Base-by-base conservation (phyloP, 2,797 vertebrate genomes). In the Argyrosomus regius region DNA sequence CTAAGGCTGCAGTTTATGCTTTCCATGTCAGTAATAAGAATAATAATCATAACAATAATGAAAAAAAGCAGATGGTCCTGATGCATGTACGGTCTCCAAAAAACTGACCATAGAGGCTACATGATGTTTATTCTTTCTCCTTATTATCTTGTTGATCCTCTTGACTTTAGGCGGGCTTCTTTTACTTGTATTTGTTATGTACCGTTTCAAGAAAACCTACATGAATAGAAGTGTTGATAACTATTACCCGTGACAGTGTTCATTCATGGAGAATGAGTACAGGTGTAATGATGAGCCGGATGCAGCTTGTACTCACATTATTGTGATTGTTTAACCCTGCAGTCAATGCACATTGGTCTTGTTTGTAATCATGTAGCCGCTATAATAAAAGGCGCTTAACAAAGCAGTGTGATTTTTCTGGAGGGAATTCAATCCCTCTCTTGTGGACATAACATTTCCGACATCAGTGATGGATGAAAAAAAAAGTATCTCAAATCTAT, bases 21-120 rank as follows among this genome's bases (percentile, higher is more conserved):
- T 54, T 72, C 41, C 17, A 39, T 41, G 61, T 67, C 16, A 61
- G 41, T 6, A 10, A 39, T 9, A 9, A 39, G 50, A 5, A 3
- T 24, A 49, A 43, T 45, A 35, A 56, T 59, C 45, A 61, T 53
- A 63, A 28, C 1, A 68, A 62, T 12, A 61, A 35, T 6, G 6
- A 53, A 62, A 22, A 65, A 64, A 67, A 66, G 48, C 24, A 39
- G 56, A 24, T 45, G 66, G 61, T 66, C 12, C 28, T 68, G 35
- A 72, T 52, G 57, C 16, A 35, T 1, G 4, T 4, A 45, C 7
- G 20, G 14, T 9, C 43, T 24, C 6, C 14, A 49, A 31, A 26
- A 24, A 35, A 45, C 57, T 39, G 6, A 53, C 17, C 22, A 20
- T 4, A 14, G 11, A 6, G 39, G 26, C 28, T 13, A 9, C 7